A percentile compares a stretch with the other conserved stretches of the same genome.
Evolutionary conservation across 2,797 vertebrate genomes (phyloP).

Genomic region (Sorex maritimensis): DNA sequence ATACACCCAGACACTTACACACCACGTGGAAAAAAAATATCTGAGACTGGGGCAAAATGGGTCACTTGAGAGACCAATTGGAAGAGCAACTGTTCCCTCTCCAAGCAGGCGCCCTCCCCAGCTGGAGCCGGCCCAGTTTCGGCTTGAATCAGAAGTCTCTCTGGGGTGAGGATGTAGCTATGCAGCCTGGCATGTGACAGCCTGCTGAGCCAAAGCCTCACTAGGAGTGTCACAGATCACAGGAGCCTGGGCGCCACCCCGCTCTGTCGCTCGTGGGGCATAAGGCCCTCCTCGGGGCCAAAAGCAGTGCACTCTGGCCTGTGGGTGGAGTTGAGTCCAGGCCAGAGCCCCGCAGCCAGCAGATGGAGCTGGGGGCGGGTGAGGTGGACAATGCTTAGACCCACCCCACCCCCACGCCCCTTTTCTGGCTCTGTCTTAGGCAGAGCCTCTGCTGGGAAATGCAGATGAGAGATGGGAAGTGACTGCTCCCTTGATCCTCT

Average conservation of each 20-base stretch:
- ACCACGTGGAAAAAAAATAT: neutral
- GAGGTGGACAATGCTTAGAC: neutral
- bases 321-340: neutral
- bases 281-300: constrained; percentile 15
- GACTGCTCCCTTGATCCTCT: neutral
- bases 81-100: neutral
- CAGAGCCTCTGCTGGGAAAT: neutral
- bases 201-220: constrained; percentile 3
- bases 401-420: neutral
- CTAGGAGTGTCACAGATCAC: neutral
- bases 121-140: constrained; percentile 16
- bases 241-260: neutral
- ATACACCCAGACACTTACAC: neutral
- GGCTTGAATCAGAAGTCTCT: constrained; percentile 7
- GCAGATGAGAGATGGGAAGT: neutral
- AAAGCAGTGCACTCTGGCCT: neutral
- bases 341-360: neutral
- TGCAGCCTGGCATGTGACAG: constrained; percentile 54
- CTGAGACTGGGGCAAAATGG: neutral
- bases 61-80: neutral
- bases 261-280: constrained; percentile 31
- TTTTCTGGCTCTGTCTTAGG: neutral
- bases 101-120: neutral
- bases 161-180: neutral
- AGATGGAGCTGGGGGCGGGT: neutral